Evolutionary conservation across 2,888 invertebrate genomes (phyloP).

Genomic region (Drosophila borealis): DNA sequence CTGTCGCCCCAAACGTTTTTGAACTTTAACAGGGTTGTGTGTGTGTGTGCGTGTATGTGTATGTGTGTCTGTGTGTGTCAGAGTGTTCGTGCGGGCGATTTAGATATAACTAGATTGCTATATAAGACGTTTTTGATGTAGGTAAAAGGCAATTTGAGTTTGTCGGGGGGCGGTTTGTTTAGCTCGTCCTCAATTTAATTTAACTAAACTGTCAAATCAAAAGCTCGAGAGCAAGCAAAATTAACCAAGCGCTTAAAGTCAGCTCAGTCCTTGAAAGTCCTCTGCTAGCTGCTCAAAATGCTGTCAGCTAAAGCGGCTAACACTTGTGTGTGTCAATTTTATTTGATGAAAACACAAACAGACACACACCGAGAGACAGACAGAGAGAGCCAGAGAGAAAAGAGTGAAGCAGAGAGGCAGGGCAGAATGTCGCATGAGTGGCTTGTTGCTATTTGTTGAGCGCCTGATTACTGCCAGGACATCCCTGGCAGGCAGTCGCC

Average conservation of each 20-base stretch:
- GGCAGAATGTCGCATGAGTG: constrained; percentile 50
- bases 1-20: constrained; percentile 67
- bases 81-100: constrained; percentile 65
- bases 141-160: constrained; percentile 73
- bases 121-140: constrained; percentile 76
- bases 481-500: constrained; percentile 57
- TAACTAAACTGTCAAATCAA: constrained; percentile 81
- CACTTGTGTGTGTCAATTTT: constrained; percentile 81
- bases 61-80: constrained; percentile 29
- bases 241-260: constrained; percentile 76
- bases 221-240: constrained; percentile 64
- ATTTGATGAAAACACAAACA: constrained; percentile 77
- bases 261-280: constrained; percentile 29
- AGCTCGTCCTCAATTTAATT: constrained; percentile 72
- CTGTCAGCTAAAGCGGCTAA: constrained; percentile 78
- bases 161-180: constrained; percentile 50
- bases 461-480: constrained; percentile 78
- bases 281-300: constrained; percentile 19
- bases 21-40: constrained; percentile 70
- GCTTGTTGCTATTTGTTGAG: constrained; percentile 80
- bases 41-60: constrained; percentile 13
- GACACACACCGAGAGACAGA: constrained; percentile 7
- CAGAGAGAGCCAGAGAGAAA: constrained; percentile 4
- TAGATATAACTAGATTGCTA: constrained; percentile 78
- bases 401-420: constrained; percentile 4